Base-by-base conservation (phyloP, 2,113 vertebrate genomes). In the Cyrtonyx montezumae region DNA sequence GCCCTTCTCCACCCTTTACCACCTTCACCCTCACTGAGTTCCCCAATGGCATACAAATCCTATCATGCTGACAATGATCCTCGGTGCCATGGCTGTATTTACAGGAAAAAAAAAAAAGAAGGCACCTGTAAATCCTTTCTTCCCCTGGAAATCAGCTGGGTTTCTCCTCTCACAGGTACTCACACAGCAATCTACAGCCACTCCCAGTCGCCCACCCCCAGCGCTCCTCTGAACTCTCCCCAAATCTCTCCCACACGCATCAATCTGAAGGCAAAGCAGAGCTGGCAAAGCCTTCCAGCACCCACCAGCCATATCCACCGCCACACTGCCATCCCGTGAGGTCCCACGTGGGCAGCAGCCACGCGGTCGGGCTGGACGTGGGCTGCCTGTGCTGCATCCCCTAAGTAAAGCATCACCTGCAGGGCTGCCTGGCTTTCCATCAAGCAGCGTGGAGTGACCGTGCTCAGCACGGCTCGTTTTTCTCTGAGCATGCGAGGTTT, bases 181-280 rank as follows among this genome's bases (percentile, higher is more conserved):
- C 85, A 67, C 63, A 46, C 14, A 80, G 73, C 68, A 63, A 71
- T 80, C 68, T 84, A 58, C 79, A 94, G 79, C 79, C 42, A 0
- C 88, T 90, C 92, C 93, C 85, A 91, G 2, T 45, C 76, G 37
- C 77, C 87, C 87, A 88, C 87, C 71, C 37, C 84, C 76, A 70
- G 75, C 3, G 2, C 55, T 88, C 56, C 79, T 96, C 95, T 95
- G 90, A 96, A 96, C 88, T 77, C 83, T 15, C 79, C 92, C 90
- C 88, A 94, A 75, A 90, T 71, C 79, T 79, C 87, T 93, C 88
- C 95, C 93, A 96, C 96, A 17, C 30, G 73, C 94, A 94, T 80
- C 93, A 83, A 83, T 77, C 59, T 42, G 37, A 80, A 94, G 73
- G 82, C 92, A 96, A 91, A 95, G 42, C 55, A 91, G 93, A 95